Base-by-base conservation (phyloP, 2,113 vertebrate genomes). In the Puffinus mauretanicus region DNA sequence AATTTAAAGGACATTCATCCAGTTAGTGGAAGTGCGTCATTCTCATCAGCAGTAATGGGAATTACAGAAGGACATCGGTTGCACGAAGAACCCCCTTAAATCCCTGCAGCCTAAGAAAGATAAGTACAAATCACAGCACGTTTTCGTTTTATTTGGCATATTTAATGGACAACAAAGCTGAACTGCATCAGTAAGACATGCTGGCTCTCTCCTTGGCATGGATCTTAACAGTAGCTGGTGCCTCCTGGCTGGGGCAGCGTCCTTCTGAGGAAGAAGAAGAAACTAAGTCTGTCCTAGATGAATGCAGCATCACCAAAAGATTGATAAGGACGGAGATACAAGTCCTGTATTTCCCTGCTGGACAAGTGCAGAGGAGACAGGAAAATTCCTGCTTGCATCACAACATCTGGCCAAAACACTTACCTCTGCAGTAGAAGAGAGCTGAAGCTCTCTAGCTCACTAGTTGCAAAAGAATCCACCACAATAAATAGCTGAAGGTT, bases 11-110 rank as follows among this genome's bases (percentile, higher is more conserved):
- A 85, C 58, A 34, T 58, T 91, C 73, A 54, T 65, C n/a, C 61
- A 79, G 86, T 85, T 76, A 89, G 86, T 82, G 86, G 88, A 96
- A 94, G 54, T 89, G 77, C 25, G 6, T 95, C 91, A 95, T 40
- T 64, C 77, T 51, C 61, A 71, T 94, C 86, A 79, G 65, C 83
- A 72, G 9, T 93, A 94, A 94, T 82, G 77, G 83, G 57, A 94
- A 94, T 79, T 91, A 49, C 86, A 94, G 88, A 30, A 67, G 69
- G 55, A 80, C 52, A 6, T 26, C 0, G 7, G 34, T 19, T 54
- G 46, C 76, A 84, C 46, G 65, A 65, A 90, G 79, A 55, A 58
- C 38, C 26, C 49, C 49, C 78, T 67, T 72, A 64, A 90, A 88
- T 32, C 57, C 62, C 47, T 58, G 73, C 20, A 83, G 72, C 60